These are phyloP conservation scores for Baryphthengus martii DNA, from an alignment of 2,113 vertebrate genomes.

Conservation along the genomic window DNA sequence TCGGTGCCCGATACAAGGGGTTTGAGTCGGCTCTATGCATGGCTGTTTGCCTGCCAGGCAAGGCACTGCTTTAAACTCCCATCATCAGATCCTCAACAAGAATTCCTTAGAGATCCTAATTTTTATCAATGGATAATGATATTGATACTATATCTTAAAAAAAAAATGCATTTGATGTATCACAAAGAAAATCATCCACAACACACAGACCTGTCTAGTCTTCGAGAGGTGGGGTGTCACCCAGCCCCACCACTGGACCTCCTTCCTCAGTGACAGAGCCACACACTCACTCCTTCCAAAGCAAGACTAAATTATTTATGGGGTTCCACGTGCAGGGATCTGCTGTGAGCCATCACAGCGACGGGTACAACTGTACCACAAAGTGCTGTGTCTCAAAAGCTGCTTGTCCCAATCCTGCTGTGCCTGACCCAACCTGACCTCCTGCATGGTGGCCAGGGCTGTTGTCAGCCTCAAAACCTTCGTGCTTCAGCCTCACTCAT, in stretches of 20 bases:
- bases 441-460: not conserved
- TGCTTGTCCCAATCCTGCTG: not conserved
- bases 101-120: not conserved
- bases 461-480: not conserved
- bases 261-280: not conserved
- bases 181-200: not conserved
- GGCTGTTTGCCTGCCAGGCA: not conserved
- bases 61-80: not conserved
- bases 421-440: not conserved
- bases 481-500: rapidly evolving
- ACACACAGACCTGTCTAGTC: not conserved
- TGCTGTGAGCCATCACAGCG: rapidly evolving
- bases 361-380: rapidly evolving
- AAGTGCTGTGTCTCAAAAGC: not conserved
- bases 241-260: not conserved
- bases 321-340: not conserved
- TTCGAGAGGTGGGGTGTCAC: not conserved
- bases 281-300: not conserved
- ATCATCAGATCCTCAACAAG: not conserved
- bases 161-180: not conserved
- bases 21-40: not conserved
- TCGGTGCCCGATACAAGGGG: too few species aligned
- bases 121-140: not conserved
- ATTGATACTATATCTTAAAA: not conserved
- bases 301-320: not conserved